phyloP scores from a whole-genome alignment of 1,140 invertebrate genomes.

The Cherax destructor region DNA sequence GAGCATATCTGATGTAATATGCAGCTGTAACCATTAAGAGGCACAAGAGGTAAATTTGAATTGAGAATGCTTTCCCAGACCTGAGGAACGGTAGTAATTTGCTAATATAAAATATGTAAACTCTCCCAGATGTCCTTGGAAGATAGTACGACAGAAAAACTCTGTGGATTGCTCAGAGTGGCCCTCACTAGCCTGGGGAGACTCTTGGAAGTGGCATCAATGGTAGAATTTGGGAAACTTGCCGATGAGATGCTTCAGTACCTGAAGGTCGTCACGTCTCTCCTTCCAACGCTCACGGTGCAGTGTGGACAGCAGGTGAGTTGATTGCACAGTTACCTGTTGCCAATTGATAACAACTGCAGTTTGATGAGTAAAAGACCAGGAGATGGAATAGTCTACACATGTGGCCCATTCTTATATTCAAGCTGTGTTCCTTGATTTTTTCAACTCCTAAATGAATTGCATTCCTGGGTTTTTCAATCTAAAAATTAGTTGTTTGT shows the following conservation, averaged over 20 bases:
- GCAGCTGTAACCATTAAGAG: too few relatives aligned
- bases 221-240: constrained; percentile 84
- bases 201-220: constrained; percentile 85
- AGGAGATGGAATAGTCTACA: too few relatives aligned
- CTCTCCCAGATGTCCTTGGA: constrained; percentile 82
- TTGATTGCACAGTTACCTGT: background rate
- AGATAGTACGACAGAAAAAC: constrained; percentile 83
- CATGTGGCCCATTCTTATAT: too few relatives aligned
- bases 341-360: too few relatives aligned
- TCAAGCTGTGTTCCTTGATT: too few relatives aligned
- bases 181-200: constrained; percentile 83
- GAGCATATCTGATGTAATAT: too few relatives aligned
- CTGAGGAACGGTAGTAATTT: background rate
- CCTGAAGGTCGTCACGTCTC: constrained; percentile 82
- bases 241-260: constrained; percentile 89
- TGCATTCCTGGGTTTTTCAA: too few relatives aligned
- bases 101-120: background rate
- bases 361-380: too few relatives aligned
- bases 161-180: constrained; percentile 83
- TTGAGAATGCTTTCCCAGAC: too few relatives aligned
- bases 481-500: too few relatives aligned
- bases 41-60: too few relatives aligned
- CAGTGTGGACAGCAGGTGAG: constrained; percentile 85
- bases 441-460: too few relatives aligned
- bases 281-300: constrained; percentile 84